A percentile compares a stretch with the other conserved stretches of the same genome.
Evolutionary conservation across 2,797 vertebrate genomes (phyloP).

Genomic region (Euphonia xanthogaster): DNA sequence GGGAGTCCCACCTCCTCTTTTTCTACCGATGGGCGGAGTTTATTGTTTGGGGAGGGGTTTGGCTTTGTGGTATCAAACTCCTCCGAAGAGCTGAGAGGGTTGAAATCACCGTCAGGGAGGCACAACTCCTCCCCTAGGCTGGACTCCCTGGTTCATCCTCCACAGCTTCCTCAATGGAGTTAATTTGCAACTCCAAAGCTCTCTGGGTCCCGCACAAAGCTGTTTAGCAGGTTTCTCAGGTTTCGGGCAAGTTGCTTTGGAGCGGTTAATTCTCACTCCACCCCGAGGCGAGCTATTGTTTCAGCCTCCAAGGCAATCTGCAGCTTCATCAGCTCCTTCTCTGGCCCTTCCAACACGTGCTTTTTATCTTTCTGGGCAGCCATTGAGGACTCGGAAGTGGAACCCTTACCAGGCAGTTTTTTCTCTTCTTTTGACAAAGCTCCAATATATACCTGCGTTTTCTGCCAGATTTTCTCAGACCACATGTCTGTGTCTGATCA

Average conservation of each 20-base stretch:
- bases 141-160: background rate
- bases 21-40: background rate
- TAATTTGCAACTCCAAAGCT: background rate
- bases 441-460: background rate
- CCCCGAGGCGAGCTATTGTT: background rate
- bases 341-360: background rate
- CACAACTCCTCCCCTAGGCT: background rate
- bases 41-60: background rate
- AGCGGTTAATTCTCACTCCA: background rate
- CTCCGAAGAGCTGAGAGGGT: fast-evolving
- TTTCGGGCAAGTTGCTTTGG: background rate
- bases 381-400: background rate
- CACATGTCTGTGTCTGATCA: background rate
- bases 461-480: background rate
- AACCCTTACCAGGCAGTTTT: background rate
- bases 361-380: background rate
- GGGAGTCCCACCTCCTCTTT: background rate
- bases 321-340: background rate
- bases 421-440: background rate
- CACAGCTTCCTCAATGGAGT: background rate
- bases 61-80: background rate
- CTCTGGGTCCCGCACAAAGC: background rate
- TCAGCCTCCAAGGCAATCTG: background rate
- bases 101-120: background rate
- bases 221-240: background rate